Evolutionary conservation across 2,797 vertebrate genomes (phyloP).

Genomic region (Arrhamphus sclerolepis): DNA sequence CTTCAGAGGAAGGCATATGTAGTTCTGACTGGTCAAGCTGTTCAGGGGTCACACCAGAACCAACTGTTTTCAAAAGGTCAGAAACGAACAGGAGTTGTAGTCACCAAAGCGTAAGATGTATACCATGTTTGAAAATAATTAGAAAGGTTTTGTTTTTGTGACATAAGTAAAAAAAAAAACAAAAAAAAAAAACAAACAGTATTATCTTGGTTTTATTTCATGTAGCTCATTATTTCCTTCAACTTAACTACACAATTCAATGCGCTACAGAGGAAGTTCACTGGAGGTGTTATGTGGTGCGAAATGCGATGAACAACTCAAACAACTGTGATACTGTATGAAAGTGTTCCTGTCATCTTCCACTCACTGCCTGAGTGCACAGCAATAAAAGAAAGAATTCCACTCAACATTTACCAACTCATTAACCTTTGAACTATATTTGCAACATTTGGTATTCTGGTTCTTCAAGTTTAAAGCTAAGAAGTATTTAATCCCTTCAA

Average conservation of each 20-base stretch:
- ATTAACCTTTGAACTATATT: too few relatives aligned
- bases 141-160: conserved; percentile 33
- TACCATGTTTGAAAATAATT: conserved; percentile 31
- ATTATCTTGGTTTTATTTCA: neutral
- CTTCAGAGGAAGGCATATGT: conserved; percentile 65
- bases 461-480: too few relatives aligned
- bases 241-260: conserved; percentile 6
- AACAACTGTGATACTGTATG: conserved; percentile 1
- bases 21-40: conserved; percentile 67
- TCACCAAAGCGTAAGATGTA: conserved; percentile 16
- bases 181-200: conserved; percentile 14
- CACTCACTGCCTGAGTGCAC: neutral
- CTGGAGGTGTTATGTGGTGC: neutral
- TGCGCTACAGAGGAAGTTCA: neutral
- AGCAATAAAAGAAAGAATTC: conserved; percentile 9
- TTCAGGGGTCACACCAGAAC: conserved; percentile 64
- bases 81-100: conserved; percentile 34
- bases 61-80: conserved; percentile 61
- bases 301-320: conserved; percentile 1
- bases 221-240: conserved; percentile 4
- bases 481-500: neutral
- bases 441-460: too few relatives aligned
- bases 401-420: neutral
- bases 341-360: conserved; percentile 4
- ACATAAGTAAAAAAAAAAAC: too few relatives aligned